Base-by-base conservation (phyloP, 2,888 invertebrate genomes). In the Bombylius major region DNA sequence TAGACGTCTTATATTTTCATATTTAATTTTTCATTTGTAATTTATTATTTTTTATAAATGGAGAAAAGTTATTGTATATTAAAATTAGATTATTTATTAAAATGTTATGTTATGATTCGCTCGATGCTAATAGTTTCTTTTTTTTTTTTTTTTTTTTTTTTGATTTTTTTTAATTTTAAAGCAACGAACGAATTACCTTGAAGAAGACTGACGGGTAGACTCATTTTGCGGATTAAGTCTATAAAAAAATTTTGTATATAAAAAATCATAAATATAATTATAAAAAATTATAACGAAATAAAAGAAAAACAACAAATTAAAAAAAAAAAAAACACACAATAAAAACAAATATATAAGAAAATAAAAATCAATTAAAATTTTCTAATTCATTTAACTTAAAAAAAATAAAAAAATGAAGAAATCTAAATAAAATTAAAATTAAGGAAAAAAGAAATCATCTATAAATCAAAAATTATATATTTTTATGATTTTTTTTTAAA, bases 181-280 rank as follows among this genome's bases (percentile, higher is more conserved):
- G 13, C 13, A 49, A 32, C 13, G 60, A 64, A 66, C 69, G 67
- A 68, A 68, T 71, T 71, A 71, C 71, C 70, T 72, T 66, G 52
- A 55, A 51, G 23, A 45, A 51, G 23, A 45, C 49, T 61, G 63
- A 59, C 62, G 64, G 67, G 67, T 63, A 72, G 70, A 69, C 70
- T 71, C 69, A 69, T 70, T 66, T 70, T 73, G 68, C 72, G 72
- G 68, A 72, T 71, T 65, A 70, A 65, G 64, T 68, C 72, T 72
- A 72, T 67, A 72, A 72, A 68, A 65, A 61, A 67, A 67, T 66
- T 23, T 65, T 65, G 60, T 63, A 65, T 63, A 65, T 62, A 66
- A 64, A 62, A 63, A 62, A 62, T 63, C 61, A 60, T 60, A 62
- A 62, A 63, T 59, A 50, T 59, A 50, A 47, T 32, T 32, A 63